Base-by-base conservation (phyloP, 2,888 invertebrate species). In the Quadroppia sp. region DNA sequence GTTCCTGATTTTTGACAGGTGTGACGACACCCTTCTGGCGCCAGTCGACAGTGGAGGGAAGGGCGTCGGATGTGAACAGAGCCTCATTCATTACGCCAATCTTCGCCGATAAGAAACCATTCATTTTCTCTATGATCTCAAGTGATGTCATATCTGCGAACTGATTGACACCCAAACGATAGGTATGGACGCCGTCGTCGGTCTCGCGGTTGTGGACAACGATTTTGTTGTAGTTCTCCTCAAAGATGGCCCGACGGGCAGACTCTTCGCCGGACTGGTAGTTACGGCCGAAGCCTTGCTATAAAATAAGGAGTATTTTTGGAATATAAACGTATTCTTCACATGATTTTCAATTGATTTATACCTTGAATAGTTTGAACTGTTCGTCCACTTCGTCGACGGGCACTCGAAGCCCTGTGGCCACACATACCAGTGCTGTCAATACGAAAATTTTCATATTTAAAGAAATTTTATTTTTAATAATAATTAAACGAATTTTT, bases 41-140 rank as follows among this genome's bases (percentile, higher is more conserved):
- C 76, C 76, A 76, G 30, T 76, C 76, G 17, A 76, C 75, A 6
- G 74, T 73, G 32, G 56, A 69, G 13, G 77, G 77, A 4, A 76
- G n/a, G 40, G 7, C 36, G n/a, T 25, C 28, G 28, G n/a, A 6
- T 15, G 25, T 53, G 40, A 71, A 45, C 17, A 74, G 2, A 17
- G 11, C 30, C 13, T 2, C 9, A 2, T 36, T 32, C 15, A 28
- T 2, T 42, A 2, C 11, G 23, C 23, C 23, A 13, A 30, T 15
- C 15, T 23, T 17, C n/a, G 25, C 25, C 7, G n/a, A 15, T 23
- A 23, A 7, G 15, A 48, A 25, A 3, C 71, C 71, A 56, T 71
- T 71, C 40, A 64, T 72, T 20, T 67, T 1, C 9, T 36, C 32
- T 1, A 25, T 40, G 42, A 74, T 74, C 67, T 75, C 75, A 4